These are phyloP conservation scores for Galleria mellonella DNA, from an alignment of 1,140 invertebrate genomes.

Conservation along the genomic window DNA sequence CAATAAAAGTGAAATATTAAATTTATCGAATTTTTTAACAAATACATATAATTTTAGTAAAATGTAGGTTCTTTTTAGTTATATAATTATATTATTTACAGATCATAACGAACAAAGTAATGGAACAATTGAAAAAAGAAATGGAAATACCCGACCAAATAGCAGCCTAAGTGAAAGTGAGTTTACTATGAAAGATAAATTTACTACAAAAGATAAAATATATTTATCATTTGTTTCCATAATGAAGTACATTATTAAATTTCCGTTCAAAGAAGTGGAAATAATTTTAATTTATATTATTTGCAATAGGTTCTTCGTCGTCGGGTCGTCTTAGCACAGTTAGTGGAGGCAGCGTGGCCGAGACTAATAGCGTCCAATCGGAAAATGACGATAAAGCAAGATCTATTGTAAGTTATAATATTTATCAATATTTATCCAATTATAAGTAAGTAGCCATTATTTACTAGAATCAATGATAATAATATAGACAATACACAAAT, in stretches of 20 bases:
- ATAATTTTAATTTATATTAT: slow-evolving; percentile 2
- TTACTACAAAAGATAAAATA: too few species aligned
- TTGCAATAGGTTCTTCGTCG: slow-evolving; percentile 80
- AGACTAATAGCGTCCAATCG: slow-evolving; percentile 89
- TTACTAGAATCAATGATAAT: too few species aligned
- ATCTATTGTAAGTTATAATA: slow-evolving; percentile 49
- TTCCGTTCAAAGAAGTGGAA: too few species aligned
- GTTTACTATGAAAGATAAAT: slow-evolving; percentile 16
- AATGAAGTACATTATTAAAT: background rate
- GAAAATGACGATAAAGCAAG: slow-evolving; percentile 86
- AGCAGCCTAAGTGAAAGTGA: slow-evolving; percentile 66
- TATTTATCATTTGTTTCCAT: too few species aligned
- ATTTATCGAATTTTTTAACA: too few species aligned
- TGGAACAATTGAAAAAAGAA: slow-evolving; percentile 60
- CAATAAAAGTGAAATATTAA: too few species aligned
- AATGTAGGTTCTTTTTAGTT: background rate
- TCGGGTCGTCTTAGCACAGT: slow-evolving; percentile 86
- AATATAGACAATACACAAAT: too few species aligned
- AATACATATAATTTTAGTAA: background rate
- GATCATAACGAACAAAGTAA: slow-evolving; percentile 44
- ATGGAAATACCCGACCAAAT: slow-evolving; percentile 58
- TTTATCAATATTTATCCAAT: too few species aligned
- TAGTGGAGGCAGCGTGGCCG: slow-evolving; percentile 85
- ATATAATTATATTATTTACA: slow-evolving; percentile 24
- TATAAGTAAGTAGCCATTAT: too few species aligned